phyloP scores from a whole-genome alignment of 2,113 vertebrate species.

The rat (Rattus norvegicus) region GRCr8 NC_086020.1:79274001-79274500 shows the following conservation, averaged over 20 bases:
- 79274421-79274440: not conserved
- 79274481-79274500: not conserved
- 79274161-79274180: no score
- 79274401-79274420: fast-evolving
- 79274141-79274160: not conserved
- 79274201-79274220: not conserved
- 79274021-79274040: fast-evolving
- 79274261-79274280: not conserved
- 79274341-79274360: fast-evolving
- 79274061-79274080: not conserved
- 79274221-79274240: not conserved
- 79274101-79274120: not conserved
- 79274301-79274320: not conserved
- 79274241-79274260: not conserved
- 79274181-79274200: no score
- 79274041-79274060: not conserved
- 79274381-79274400: not conserved
- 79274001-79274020: not conserved
- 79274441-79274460: not conserved
- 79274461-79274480: not conserved
- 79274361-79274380: fast-evolving
- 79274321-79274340: not conserved
- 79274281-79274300: no score
- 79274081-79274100: not conserved
- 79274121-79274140: not conserved